Evolutionary conservation across 2,888 invertebrate species (phyloP), one percentile per base, ranked within the genome.

Genomic region (Cheilosia grossa): DNA sequence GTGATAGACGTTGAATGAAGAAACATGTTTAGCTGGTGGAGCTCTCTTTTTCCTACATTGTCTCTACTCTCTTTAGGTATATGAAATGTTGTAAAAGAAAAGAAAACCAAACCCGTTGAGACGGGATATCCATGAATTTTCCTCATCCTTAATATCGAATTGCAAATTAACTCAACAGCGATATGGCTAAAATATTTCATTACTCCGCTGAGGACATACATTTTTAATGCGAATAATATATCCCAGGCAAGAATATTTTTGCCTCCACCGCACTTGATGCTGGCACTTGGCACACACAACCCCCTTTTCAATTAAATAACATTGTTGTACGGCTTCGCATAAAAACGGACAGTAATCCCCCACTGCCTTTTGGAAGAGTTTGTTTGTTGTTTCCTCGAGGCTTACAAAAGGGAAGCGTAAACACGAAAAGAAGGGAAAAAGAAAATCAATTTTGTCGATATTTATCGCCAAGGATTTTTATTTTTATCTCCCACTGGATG

Each of bases 381-480:
- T 67, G 82, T 72, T 77, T 82, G 70, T 61, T 75, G 49, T 82
- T 77, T 75, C 58, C 77, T 70, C 17, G 27, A 66, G 70, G 82
- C 77, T 82, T 56, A 42, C 59, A 61, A 73, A 82, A 61, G 47
- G 37, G 27, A 59, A 72, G 40, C 63, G 33, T 78, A 61, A 67
- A 63, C 61, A 67, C 58, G 15, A 51, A 24, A 54, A 72, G 53
- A 58, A 59, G n/a, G 6, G 37, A 15, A 61, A 49, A 54, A 51
- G 51, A 59, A 78, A 82, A 82, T 73, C 67, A 82, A 82, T 82
- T 82, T 72, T 53, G 51, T 82, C 82, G 78, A 78, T 82, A 82
- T 82, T 82, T 82, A 82, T 82, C 72, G 67, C 44, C 53, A 67
- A 63, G 54, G 53, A 49, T 63, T 47, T 40, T 66, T 79, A 51